Evolutionary conservation across 2,888 invertebrate species (phyloP), one percentile per base, ranked within the genome.

Genomic region (Oscheius myriophilus): DNA sequence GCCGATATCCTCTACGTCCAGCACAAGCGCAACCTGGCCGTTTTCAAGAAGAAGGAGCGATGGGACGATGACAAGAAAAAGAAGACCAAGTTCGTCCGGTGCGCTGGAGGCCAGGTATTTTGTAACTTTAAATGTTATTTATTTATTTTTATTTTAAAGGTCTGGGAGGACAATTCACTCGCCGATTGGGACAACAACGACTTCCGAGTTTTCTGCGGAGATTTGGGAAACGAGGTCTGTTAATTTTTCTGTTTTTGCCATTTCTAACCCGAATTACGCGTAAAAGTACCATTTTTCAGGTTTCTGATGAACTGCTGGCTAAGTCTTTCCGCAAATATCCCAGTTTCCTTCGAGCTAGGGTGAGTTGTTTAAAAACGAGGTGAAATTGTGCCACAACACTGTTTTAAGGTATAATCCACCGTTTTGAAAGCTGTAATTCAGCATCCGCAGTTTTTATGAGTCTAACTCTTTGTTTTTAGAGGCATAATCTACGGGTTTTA

Each of bases 171-270:
- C 88, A 90, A 91, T 25, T 93, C 95, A 0, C 88, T 98, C 63
- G 89, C 92, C 21, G 98, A 98, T 86, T 98, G 97, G 98, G 92
- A 94, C n/a, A 93, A 94, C 79, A 91, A 91, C 89, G 98, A 98
- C 89, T 98, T 96, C 89, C 90, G 98, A 76, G 92, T 98, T 88
- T 98, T 99, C 88, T 96, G 96, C 87, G 98, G 98, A n/a, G 98
- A 98, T 89, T 90, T 98, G 54, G 98, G 98, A 18, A 98, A 98
- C 87, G 97, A 98, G 87, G n/a, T n/a, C n/a, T n/a, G n/a, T n/a
- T n/a, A n/a, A n/a, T n/a, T n/a, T n/a, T 18, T 14, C 18, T 14
- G 9, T 52, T 18, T 14, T 18, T 52, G 9, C 11, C n/a, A 52
- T 52, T 21, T 21, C 23, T 12, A 52, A 52, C n/a, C 9, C 18